Conservation (phyloP, 2,113 vertebrate genomes). For the Anarhynchus alexandrinus region DNA sequence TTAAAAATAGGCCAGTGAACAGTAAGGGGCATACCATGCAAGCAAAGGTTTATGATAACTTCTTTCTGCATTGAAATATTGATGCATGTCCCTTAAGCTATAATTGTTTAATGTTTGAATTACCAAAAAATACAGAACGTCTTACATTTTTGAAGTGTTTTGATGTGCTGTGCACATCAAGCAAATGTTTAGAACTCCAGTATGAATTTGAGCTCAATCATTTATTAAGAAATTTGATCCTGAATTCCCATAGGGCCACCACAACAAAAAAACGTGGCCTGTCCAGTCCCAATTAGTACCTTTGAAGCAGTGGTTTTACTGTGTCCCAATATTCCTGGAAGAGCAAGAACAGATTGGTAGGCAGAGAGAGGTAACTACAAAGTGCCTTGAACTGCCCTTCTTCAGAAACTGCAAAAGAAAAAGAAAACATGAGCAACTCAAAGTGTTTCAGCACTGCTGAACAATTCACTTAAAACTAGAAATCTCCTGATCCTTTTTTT, state of each 20-base stretch:
- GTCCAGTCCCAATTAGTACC: constrained; percentile 65
- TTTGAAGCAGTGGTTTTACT: constrained; percentile 83
- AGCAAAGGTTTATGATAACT: background rate
- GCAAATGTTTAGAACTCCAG: background rate
- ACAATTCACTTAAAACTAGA: background rate
- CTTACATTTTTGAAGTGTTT: background rate
- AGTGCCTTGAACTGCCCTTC: constrained; percentile 87
- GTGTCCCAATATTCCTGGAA: constrained; percentile 88
- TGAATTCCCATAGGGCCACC: background rate
- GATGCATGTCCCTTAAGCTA: background rate
- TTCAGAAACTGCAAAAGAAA: constrained; percentile 76
- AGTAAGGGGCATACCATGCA: background rate
- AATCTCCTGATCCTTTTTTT: background rate
- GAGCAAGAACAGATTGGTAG: constrained; percentile 91
- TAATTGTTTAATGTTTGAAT: background rate
- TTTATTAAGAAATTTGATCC: background rate
- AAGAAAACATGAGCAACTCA: background rate
- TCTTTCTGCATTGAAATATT: background rate
- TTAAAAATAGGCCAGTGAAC: background rate
- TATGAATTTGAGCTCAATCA: background rate
- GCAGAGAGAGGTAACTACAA: constrained; percentile 90
- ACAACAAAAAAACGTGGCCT: background rate
- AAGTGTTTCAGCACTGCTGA: background rate
- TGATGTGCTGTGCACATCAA: background rate
- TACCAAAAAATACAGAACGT: background rate